Evolutionary conservation across 2,797 vertebrate species (phyloP), one percentile per base, ranked within the genome.

Genomic region (Anguilla megastoma): DNA sequence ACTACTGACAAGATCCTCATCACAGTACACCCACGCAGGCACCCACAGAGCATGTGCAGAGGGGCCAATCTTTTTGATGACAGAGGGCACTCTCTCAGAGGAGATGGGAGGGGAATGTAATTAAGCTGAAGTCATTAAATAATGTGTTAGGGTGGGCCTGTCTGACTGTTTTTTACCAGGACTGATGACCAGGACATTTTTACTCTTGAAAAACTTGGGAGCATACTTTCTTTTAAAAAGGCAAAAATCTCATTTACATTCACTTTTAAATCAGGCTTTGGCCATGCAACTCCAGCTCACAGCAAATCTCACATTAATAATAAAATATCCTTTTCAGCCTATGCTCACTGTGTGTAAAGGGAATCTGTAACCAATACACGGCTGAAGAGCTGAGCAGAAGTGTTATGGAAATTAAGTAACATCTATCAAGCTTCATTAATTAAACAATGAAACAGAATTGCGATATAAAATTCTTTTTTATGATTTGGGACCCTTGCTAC

Each of bases 31-130:
- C 36, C 41, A 48, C 30, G 9, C 45, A 16, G 36, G 16, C 16
- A 8, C 41, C 79, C 36, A 41, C 12, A 79, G 36, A 41, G 74
- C 79, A 50, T 16, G 52, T n/a, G 21, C 79, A 33, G 36, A 48
- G 33, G 63, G 18, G 27, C 58, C 45, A 6, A 58, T 60, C 60
- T 63, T 83, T 24, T 33, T 58, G 36, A 87, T 58, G 83, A 30
- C 41, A 33, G 50, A 18, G n/a, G 56, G 27, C 79, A 1, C 9
- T 30, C 45, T 45, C 79, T 63, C 36, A 50, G 7, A 66, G 76
- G 56, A 27, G 36, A 63, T 48, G 52, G 36, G 7, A 50, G 66
- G 86, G 89, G 76, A 58, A 91, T 91, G 88, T 90, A 85, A 94
- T 92, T 88, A 91, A 88, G 89, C 85, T 63, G 71, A 63, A 33